Evolutionary conservation across 2,797 vertebrate genomes (phyloP).

Genomic region (Sciurus carolinensis): DNA sequence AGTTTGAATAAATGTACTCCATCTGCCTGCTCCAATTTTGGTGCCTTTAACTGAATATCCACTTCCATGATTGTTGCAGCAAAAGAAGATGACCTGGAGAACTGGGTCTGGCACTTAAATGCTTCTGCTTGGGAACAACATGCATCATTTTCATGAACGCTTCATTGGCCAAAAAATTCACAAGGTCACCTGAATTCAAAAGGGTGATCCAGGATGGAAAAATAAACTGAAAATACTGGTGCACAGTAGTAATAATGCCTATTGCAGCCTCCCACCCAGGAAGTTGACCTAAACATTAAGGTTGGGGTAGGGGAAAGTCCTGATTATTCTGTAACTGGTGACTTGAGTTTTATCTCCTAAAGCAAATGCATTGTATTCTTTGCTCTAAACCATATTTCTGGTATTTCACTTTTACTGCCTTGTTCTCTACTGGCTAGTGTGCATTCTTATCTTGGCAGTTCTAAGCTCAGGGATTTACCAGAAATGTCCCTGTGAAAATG

Average conservation of each 20-base stretch:
- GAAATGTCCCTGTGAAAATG: constrained; percentile 53
- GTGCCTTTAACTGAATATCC: not conserved
- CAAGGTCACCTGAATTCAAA: not conserved
- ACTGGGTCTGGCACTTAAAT: not conserved
- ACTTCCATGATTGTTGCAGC: not conserved
- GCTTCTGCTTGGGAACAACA: not conserved
- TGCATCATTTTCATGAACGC: not conserved
- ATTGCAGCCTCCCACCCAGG: not conserved
- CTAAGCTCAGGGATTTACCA: constrained; percentile 73
- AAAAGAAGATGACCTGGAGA: not conserved
- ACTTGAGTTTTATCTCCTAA: constrained; percentile 35
- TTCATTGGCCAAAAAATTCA: not conserved
- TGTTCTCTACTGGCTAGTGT: constrained; percentile 16
- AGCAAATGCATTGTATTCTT: not conserved
- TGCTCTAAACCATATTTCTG: constrained; percentile 24
- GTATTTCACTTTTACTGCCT: not conserved
- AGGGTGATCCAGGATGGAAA: not conserved
- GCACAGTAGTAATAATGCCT: not conserved
- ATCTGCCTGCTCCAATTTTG: not conserved
- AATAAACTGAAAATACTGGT: not conserved
- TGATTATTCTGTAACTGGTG: not conserved
- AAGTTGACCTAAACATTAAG: not conserved
- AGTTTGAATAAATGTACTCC: not conserved
- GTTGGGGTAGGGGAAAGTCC: not conserved
- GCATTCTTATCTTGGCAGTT: constrained; percentile 24